phyloP scores from a whole-genome alignment of 2,797 vertebrate species.

The Naso thynnoides region DNA sequence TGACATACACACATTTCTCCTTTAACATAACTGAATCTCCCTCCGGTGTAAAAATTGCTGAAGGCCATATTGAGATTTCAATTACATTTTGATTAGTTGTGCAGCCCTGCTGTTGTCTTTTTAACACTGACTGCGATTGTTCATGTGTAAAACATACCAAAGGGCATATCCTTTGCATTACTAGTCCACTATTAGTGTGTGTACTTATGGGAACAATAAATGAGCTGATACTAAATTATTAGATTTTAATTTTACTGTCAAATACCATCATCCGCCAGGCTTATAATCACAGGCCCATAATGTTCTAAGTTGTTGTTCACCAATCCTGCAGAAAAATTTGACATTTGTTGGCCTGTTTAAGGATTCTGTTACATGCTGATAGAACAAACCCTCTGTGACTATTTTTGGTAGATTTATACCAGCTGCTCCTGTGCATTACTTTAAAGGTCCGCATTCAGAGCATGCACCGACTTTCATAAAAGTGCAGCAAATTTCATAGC shows the following conservation, averaged over 20 bases:
- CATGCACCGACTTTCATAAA: conserved; percentile 17
- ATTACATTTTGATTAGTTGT: too few species aligned
- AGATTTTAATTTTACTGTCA: background rate
- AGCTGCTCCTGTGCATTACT: conserved; percentile 12
- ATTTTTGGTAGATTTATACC: background rate
- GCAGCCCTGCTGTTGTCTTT: too few species aligned
- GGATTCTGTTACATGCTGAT: background rate
- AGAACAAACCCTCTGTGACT: too few species aligned
- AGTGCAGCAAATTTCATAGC: conserved; percentile 44
- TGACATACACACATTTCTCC: too few species aligned
- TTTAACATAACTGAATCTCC: too few species aligned
- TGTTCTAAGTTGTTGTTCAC: background rate
- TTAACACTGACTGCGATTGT: too few species aligned
- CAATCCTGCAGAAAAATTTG: background rate
- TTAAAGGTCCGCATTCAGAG: conserved; percentile 37
- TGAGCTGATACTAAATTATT: background rate
- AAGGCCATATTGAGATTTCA: too few species aligned
- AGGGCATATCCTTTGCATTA: background rate
- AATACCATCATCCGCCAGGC: background rate
- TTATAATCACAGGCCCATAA: background rate
- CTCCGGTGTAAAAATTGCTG: too few species aligned
- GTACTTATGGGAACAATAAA: background rate
- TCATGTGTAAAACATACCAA: background rate
- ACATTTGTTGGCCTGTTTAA: background rate
- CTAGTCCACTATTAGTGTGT: background rate